Conservation (phyloP, 1,140 invertebrate species). For the Anagrus nilaparvatae region DNA sequence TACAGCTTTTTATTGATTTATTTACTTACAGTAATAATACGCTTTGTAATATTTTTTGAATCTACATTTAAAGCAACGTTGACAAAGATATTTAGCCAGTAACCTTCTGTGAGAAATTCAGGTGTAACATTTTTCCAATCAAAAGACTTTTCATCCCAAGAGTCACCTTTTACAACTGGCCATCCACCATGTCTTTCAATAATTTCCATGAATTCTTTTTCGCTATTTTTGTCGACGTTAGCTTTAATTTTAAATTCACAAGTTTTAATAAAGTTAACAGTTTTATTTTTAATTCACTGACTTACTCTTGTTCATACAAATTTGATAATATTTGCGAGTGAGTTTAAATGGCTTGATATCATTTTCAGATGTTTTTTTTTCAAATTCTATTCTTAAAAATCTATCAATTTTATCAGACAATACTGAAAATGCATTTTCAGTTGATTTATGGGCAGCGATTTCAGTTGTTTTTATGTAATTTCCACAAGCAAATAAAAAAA, state of each 20-base stretch:
- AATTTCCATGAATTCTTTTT: conserved; percentile 58
- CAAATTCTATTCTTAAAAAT: conserved; percentile 64
- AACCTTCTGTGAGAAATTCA: conserved; percentile 3
- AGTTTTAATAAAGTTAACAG: too few relatives aligned
- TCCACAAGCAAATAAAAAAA: conserved; percentile 77
- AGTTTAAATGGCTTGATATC: conserved; percentile 63
- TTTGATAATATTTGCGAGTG: conserved; percentile 64
- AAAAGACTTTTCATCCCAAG: conserved; percentile 68
- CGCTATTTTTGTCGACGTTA: conserved; percentile 60
- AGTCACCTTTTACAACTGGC: conserved; percentile 67
- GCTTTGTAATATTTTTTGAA: conserved; percentile 7
- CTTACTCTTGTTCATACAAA: conserved; percentile 78
- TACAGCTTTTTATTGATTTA: too few relatives aligned
- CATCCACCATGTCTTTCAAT: conserved; percentile 72
- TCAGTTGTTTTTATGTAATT: conserved; percentile 58
- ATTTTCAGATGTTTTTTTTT: conserved; percentile 49
- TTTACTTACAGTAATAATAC: conserved; percentile 8
- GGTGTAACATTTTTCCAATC: conserved; percentile 49
- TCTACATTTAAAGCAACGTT: conserved; percentile 9
- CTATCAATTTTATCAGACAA: conserved; percentile 67
- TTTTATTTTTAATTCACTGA: too few relatives aligned
- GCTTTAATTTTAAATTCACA: too few relatives aligned
- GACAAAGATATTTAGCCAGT: conserved; percentile 6
- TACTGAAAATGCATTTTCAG: conserved; percentile 63
- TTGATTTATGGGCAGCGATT: conserved; percentile 69